Evolutionary conservation across 2,888 invertebrate genomes (phyloP).

Genomic region (Danaus chrysippus): DNA sequence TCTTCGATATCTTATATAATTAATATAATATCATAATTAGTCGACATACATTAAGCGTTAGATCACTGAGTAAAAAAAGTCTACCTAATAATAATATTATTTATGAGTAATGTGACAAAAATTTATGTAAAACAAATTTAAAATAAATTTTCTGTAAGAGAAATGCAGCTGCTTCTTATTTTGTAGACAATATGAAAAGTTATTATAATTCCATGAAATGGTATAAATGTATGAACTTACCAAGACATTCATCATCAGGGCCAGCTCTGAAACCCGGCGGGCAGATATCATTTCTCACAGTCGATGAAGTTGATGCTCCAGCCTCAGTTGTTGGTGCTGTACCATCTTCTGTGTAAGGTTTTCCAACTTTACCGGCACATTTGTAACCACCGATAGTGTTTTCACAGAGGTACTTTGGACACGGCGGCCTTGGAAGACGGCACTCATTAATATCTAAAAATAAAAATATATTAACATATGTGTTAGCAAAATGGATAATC

Average conservation of each 20-base stretch:
- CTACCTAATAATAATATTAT: too few species aligned
- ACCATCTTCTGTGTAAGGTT: slow-evolving; percentile 51
- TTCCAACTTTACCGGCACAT: slow-evolving; percentile 69
- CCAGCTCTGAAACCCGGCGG: slow-evolving; percentile 79
- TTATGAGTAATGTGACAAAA: too few species aligned
- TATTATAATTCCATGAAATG: too few species aligned
- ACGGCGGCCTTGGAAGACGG: slow-evolving; percentile 65
- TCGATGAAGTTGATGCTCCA: slow-evolving; percentile 31
- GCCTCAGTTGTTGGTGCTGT: slow-evolving; percentile 45
- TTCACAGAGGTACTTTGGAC: slow-evolving; percentile 71
- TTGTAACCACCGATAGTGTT: slow-evolving; percentile 74
- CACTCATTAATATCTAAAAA: slow-evolving; percentile 92
- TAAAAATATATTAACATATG: slow-evolving; percentile 8
- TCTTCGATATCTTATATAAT: slow-evolving; percentile 83
- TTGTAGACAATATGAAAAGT: too few species aligned
- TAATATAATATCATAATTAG: neutral
- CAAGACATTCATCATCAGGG: slow-evolving; percentile 69
- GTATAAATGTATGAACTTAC: slow-evolving; percentile 45
- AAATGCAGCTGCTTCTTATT: too few species aligned
- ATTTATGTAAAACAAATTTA: too few species aligned
- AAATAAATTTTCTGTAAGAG: too few species aligned
- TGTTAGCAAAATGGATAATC: neutral
- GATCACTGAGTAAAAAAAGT: neutral
- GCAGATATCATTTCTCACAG: slow-evolving; percentile 65
- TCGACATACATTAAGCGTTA: neutral